Base-by-base conservation (phyloP, 1,140 invertebrate species). In the Hesperophylax magnus region DNA sequence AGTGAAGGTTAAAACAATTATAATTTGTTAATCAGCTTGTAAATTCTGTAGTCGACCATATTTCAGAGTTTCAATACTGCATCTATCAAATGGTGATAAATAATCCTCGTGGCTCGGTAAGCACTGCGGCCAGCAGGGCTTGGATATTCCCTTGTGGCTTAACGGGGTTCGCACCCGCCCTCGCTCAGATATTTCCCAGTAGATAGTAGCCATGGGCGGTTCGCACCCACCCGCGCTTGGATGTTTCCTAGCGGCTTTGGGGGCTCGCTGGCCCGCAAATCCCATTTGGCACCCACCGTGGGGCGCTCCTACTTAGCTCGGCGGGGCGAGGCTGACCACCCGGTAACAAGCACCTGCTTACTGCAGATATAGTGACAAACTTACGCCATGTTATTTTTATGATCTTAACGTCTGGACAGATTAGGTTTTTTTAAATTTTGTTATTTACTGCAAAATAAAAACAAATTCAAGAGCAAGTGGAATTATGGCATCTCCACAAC, bases 261-360 rank as follows among this genome's bases (percentile, higher is more conserved):
- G 20, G 69, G 39, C 18, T 71, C 24, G 67, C 39, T 14, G 20
- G 52, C 18, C 69, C 69, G 52, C 69, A 72, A 72, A 71, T 72
- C 69, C 17, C 18, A 72, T 72, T 72, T 72, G 69, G 69, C 18
- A 17, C 65, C 22, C 61, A n/a, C 5, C 34, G 34, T 39, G 34
- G 34, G 34, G 34, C 47, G 63, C 69, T 53, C 6, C 34, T 39
- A 39, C 34, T 39, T 39, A 39, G 34, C 34, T 39, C 34, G 34
- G 4, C 3, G 20, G 17, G 52, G 20, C 34, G 27, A 17, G 14
- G 67, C 67, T 47, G 67, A 24, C 60, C 9, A 27, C 20, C 61
- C 15, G 8, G 15, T 17, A 65, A 20, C 18, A 20, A 60, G 18
- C 56, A 60, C 22, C 56, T 20, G 56, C 56, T n/a, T 18, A 22